Percentiles rank a stretch among this genome's conserved stretches.
phyloP scores from a whole-genome alignment of 2,113 vertebrate species.

The Sporophila hypoxantha region DNA sequence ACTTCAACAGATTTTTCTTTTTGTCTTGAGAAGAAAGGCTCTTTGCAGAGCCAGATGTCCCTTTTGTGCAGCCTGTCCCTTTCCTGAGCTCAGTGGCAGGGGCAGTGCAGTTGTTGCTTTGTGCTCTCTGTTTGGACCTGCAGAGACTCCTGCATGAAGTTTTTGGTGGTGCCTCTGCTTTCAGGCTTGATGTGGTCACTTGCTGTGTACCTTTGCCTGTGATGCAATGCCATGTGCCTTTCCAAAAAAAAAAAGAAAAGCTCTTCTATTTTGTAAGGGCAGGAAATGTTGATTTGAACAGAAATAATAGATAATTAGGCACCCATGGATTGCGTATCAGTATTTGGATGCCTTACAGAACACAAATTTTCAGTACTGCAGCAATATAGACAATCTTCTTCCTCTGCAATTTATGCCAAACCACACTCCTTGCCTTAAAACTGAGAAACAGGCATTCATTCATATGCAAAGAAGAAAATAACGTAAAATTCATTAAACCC shows the following conservation, averaged over 20 bases:
- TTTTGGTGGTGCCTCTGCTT: neutral
- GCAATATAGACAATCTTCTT: neutral
- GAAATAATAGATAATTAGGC: neutral
- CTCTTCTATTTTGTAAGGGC: neutral
- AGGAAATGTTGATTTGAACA: neutral
- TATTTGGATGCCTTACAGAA: neutral
- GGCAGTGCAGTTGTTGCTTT: neutral
- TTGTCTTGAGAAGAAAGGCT: neutral
- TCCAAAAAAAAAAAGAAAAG: neutral
- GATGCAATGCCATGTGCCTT: neutral
- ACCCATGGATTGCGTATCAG: neutral
- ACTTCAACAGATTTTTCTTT: neutral
- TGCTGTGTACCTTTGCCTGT: neutral
- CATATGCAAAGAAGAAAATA: slow-evolving; percentile 27
- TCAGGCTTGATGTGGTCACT: neutral
- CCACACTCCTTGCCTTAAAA: neutral
- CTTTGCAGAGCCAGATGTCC: neutral
- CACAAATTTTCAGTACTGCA: neutral
- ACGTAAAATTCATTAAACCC: slow-evolving; percentile 28
- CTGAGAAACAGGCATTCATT: neutral
- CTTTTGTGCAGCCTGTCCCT: neutral
- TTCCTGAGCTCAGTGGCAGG: neutral
- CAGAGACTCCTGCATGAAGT: neutral
- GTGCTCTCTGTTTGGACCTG: neutral
- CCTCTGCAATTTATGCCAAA: slow-evolving; percentile 19